These are phyloP conservation scores for Paralichthys olivaceus DNA, from an alignment of 2,113 vertebrate species.

Conservation along the genomic window DNA sequence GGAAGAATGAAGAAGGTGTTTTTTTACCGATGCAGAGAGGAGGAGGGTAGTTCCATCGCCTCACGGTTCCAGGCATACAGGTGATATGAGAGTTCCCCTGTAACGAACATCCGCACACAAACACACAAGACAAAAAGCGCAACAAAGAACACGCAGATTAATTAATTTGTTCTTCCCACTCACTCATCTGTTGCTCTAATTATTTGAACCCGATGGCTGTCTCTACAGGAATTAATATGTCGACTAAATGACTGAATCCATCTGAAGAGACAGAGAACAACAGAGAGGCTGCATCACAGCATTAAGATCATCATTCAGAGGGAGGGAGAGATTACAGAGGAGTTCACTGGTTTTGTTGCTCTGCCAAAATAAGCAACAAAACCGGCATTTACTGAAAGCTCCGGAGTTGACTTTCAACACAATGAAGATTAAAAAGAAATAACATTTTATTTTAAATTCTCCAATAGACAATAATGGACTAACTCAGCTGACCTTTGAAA, in stretches of 20 bases:
- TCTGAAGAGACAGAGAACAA: slow-evolving; percentile 49
- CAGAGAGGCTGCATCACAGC: slow-evolving; percentile 11
- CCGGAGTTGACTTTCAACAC: background rate
- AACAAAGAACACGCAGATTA: slow-evolving; percentile 39
- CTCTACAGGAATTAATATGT: slow-evolving; percentile 44
- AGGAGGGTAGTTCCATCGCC: slow-evolving; percentile 97
- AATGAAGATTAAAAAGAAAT: background rate
- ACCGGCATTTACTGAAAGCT: background rate
- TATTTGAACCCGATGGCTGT: slow-evolving; percentile 51
- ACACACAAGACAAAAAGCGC: slow-evolving; percentile 35
- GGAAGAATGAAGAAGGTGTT: background rate
- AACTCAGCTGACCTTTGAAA: slow-evolving; percentile 14
- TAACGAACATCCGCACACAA: slow-evolving; percentile 10
- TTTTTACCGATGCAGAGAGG: slow-evolving; percentile 94
- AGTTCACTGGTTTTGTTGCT: background rate
- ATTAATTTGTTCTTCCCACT: slow-evolving; percentile 38
- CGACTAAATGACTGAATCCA: slow-evolving; percentile 51
- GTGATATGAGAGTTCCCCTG: slow-evolving; percentile 98
- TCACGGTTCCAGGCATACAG: slow-evolving; percentile 97
- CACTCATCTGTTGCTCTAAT: slow-evolving; percentile 44
- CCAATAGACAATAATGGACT: background rate
- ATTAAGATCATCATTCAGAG: slow-evolving; percentile 37
- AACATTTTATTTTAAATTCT: background rate
- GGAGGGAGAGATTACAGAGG: slow-evolving; percentile 17
- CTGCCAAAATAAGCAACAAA: slow-evolving; percentile 3